Evolutionary conservation across 1,140 invertebrate genomes (phyloP), one percentile per base, ranked within the genome.

Genomic region (Nebria ingens): DNA sequence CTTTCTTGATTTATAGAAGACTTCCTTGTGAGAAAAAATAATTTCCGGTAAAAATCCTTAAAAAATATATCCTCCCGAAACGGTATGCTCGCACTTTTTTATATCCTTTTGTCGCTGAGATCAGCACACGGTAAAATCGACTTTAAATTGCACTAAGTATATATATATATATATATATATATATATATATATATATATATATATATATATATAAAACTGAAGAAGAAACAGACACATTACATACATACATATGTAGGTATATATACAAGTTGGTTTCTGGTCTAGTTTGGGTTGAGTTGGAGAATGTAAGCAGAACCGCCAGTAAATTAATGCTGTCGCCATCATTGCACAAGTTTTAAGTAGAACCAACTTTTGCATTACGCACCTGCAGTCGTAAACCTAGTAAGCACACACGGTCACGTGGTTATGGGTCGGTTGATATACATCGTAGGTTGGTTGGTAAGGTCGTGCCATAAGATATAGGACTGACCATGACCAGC

Each of bases 311-410:
- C 40, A 45, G 25, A 34, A n/a, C n/a, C n/a, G 17, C 40, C 40
- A 45, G 9, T 45, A 45, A 45, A 45, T 45, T 45, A 45, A 45
- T 45, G 40, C 17, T 45, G 40, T 34, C 40, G 40, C 9, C 40
- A 45, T 45, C 40, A 45, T 45, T 45, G 40, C 40, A 45, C 40
- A 45, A 45, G 40, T 45, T 45, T 45, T 45, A 45, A 45, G 40
- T 45, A 45, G 15, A 45, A 45, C 40, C 4, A 45, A 45, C 40
- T 45, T 45, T 45, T 45, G 40, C 40, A 45, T 45, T 45, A 45
- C 40, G 40, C 40, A 45, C 40, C 40, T 12, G 25, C n/a, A n/a
- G 40, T 45, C 40, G 17, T 45, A 45, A 45, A 45, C 17, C 40
- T 17, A 17, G 15, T 17, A 17, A n/a, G n/a, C n/a, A n/a, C 25